These are phyloP conservation scores for Oxyruncus cristatus DNA, from an alignment of 2,113 vertebrate genomes.

Conservation along the genomic window DNA sequence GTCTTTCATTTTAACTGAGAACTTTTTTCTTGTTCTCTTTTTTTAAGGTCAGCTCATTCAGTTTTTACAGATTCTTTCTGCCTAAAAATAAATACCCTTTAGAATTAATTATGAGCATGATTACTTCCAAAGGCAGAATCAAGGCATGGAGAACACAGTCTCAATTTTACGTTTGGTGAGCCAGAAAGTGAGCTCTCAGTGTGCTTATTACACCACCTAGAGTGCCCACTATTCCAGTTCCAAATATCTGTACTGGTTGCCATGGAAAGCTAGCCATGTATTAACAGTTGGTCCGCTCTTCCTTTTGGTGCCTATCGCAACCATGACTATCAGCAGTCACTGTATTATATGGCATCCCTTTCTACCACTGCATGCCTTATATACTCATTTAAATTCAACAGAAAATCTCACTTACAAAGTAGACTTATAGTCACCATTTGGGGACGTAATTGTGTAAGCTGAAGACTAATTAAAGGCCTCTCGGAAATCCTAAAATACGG, in stretches of 20 bases:
- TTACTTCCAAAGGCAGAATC: neutral
- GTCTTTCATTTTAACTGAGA: neutral
- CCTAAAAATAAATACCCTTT: neutral
- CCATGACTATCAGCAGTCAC: neutral
- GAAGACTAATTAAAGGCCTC: neutral
- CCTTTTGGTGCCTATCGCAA: neutral
- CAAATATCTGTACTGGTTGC: neutral
- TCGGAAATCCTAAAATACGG: neutral
- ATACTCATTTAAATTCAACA: neutral
- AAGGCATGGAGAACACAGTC: neutral
- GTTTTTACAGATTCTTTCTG: neutral
- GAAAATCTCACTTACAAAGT: neutral
- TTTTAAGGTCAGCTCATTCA: neutral
- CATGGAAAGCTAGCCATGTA: neutral
- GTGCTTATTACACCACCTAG: neutral
- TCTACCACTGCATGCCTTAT: neutral
- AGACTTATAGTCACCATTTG: neutral
- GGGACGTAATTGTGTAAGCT: neutral
- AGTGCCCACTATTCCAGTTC: neutral
- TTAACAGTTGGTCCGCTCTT: neutral
- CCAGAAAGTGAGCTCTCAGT: neutral
- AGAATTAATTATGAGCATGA: neutral
- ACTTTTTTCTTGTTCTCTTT: neutral
- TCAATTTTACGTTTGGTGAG: neutral
- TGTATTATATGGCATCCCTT: neutral